Base-by-base conservation (phyloP, 2,888 invertebrate genomes). In the Perizoma affinitatum region DNA sequence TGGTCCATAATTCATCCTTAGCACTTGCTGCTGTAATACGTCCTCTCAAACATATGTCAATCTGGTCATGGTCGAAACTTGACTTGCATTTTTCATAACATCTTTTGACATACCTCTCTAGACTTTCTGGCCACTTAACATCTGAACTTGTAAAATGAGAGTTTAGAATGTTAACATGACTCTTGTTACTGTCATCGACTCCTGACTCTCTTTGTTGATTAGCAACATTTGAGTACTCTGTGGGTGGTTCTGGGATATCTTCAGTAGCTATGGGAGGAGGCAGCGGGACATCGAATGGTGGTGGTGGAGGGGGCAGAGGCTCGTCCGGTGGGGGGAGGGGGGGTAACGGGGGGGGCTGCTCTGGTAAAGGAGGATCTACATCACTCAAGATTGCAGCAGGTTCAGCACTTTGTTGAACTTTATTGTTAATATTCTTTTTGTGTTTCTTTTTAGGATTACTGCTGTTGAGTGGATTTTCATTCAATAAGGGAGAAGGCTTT, bases 11-110 rank as follows among this genome's bases (percentile, higher is more conserved):
- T 69, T 96, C 96, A 66, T 97, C 97, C 75, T 96, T 96, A 79
- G 96, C 96, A 49, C 98, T 97, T 10, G 98, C 97, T 59, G 96
- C 95, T 54, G 97, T 98, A 66, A 99, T 96, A 89, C 98, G 97
- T 43, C 98, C 98, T 87, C 98, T 98, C 59, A 99, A 93, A 76
- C 97, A 97, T 69, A 97, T 97, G 84, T 98, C 98, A 62, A 99
- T 97, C 88, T 97, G 96, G 91, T 98, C 98, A 83, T 97, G 97
- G 83, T 99, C 98, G 72, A 97, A 95, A 63, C 95, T 95, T 9
- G 97, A 96, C 76, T 95, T 95, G 79, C 98, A 98, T 86, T 97
- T 97, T 49, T 96, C 96, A 91, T 98, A 99, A 79, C 98, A 98
- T 67, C 97, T 95, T 78, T 96, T 96, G 10, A 99, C 98, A 88